These are phyloP conservation scores for Caracal caracal DNA, from an alignment of 2,113 vertebrate genomes.

Conservation along the genomic window DNA sequence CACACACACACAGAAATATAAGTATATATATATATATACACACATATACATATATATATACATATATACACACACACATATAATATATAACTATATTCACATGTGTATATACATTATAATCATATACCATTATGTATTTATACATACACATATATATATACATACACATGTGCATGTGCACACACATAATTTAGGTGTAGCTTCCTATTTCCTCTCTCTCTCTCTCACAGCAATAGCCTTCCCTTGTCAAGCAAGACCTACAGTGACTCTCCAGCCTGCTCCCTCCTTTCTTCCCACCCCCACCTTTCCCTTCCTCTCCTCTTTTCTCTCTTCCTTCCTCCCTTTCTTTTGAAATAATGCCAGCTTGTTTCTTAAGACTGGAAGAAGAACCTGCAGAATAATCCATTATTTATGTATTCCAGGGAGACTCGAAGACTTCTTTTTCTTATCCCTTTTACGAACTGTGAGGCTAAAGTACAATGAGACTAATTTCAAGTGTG, in stretches of 20 bases:
- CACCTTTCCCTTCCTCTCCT: not conserved
- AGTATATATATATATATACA: not conserved
- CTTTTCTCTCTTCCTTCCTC: not conserved
- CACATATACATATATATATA: not conserved
- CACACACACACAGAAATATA: not conserved
- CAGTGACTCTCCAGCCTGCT: not conserved
- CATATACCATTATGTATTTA: not conserved
- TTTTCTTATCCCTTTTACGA: slow-evolving; percentile 13
- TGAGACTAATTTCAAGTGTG: not conserved
- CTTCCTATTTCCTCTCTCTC: not conserved
- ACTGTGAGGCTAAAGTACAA: not conserved
- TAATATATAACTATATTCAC: not conserved
- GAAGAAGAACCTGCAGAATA: not conserved
- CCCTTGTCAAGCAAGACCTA: not conserved
- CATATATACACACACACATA: not conserved
- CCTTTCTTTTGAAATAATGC: slow-evolving; percentile 48
- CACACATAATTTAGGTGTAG: not conserved
- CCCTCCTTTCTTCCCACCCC: not conserved
- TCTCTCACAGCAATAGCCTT: not conserved
- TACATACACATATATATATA: not conserved
- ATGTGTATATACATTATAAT: not conserved
- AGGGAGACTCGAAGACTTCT: not conserved
- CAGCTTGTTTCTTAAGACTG: slow-evolving; percentile 30
- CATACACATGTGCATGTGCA: not conserved
- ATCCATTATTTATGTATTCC: not conserved